phyloP scores from a whole-genome alignment of 1,140 invertebrate genomes.

The Trichomalopsis sarcophagae region DNA sequence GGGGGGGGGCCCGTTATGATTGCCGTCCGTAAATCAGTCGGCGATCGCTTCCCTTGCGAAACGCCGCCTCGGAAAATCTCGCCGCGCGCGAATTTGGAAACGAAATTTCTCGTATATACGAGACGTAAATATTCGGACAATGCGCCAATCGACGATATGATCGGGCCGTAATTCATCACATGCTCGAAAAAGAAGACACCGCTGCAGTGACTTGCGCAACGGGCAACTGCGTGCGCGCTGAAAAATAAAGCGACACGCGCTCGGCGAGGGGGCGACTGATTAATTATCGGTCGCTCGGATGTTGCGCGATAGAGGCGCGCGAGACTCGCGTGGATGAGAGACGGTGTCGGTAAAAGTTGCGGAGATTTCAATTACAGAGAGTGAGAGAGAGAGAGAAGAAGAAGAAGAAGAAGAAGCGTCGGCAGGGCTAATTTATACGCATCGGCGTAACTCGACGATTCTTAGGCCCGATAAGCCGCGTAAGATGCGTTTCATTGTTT shows the following conservation, averaged over 20 bases:
- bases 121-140: background rate
- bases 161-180: background rate
- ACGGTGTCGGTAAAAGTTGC: background rate
- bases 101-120: background rate
- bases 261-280: background rate
- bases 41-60: constrained; percentile 49
- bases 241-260: background rate
- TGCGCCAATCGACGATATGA: background rate
- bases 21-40: constrained; percentile 37
- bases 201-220: background rate
- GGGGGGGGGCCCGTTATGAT: constrained; percentile 40
- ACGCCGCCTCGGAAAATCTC: constrained; percentile 7
- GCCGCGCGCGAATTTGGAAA: background rate
- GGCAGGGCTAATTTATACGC: background rate
- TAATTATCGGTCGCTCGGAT: background rate
- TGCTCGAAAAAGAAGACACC: background rate
- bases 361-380: background rate
- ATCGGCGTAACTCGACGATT: background rate
- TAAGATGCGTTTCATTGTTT: constrained; percentile 4
- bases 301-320: too few relatives aligned
- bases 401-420: background rate
- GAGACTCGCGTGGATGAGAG: too few relatives aligned
- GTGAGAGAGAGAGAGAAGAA: too few relatives aligned
- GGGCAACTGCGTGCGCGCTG: background rate
- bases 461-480: background rate